These are phyloP conservation scores for Lacerta bilineata DNA, from an alignment of 2,797 vertebrate genomes.

Conservation along the genomic window DNA sequence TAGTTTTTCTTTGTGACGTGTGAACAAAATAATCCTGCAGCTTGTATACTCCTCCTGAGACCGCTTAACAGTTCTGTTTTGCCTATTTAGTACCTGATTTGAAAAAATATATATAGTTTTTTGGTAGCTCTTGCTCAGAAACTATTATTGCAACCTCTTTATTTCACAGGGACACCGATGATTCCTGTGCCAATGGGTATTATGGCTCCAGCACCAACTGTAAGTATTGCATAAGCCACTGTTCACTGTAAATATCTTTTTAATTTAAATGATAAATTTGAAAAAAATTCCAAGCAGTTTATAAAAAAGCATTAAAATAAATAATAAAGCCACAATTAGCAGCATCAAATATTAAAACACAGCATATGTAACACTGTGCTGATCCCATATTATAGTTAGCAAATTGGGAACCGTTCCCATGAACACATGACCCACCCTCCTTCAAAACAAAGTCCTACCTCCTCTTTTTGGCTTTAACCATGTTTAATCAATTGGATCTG, in stretches of 20 bases:
- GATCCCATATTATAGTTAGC: background rate
- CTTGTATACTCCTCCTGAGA: background rate
- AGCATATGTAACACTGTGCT: background rate
- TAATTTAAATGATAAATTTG: background rate
- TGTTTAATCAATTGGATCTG: background rate
- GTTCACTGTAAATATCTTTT: background rate
- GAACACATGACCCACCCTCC: background rate
- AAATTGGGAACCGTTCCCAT: background rate
- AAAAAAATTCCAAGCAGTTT: background rate
- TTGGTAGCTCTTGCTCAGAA: background rate
- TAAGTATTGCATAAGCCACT: slow-evolving; percentile 74
- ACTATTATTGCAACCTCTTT: slow-evolving; percentile 35
- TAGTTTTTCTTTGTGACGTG: background rate
- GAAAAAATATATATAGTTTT: background rate
- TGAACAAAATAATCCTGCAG: no score
- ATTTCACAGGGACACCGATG: slow-evolving; percentile 90
- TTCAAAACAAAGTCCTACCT: background rate
- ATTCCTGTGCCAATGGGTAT: slow-evolving; percentile 99
- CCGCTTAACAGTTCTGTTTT: background rate
- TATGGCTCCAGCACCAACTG: slow-evolving; percentile 92
- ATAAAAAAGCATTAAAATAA: background rate
- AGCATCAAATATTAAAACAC: background rate
- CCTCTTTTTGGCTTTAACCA: background rate
- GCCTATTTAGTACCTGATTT: slow-evolving; percentile 21
- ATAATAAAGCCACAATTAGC: background rate